Evolutionary conservation across 2,113 vertebrate genomes (phyloP).

Genomic region (Tragelaphus imberbis): DNA sequence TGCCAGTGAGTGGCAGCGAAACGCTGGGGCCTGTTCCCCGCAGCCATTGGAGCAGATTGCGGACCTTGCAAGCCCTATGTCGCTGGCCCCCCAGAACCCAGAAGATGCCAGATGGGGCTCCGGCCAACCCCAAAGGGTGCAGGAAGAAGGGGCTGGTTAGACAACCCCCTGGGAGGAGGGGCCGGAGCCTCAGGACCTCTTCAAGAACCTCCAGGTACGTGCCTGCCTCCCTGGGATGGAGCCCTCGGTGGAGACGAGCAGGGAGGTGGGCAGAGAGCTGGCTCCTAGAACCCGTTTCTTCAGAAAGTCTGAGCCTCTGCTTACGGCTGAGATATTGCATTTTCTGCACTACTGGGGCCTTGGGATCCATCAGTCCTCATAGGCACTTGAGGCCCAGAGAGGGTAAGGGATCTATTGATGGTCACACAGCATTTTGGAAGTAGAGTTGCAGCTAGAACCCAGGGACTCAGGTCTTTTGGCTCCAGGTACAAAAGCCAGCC

Average conservation of each 20-base stretch:
- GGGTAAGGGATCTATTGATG: neutral
- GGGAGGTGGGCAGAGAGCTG: neutral
- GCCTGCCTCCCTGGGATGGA: neutral
- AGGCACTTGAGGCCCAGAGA: neutral
- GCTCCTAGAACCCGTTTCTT: neutral
- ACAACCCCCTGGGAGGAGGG: slow-evolving; percentile 1
- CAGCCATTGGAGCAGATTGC: neutral
- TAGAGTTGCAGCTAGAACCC: neutral
- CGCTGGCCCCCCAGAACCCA: slow-evolving; percentile 19
- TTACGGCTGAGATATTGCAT: neutral
- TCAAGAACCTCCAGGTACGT: slow-evolving; percentile 58
- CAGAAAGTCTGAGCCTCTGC: neutral
- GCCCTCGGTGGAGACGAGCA: neutral
- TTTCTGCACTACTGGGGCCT: neutral
- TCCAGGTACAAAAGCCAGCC: neutral
- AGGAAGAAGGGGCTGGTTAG: slow-evolving; percentile 69
- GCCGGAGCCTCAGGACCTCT: neutral
- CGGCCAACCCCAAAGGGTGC: slow-evolving; percentile 65
- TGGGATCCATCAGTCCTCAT: neutral
- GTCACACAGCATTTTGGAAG: neutral
- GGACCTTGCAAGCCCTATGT: slow-evolving; percentile 32
- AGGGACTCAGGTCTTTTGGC: neutral
- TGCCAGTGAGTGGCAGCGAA: neutral
- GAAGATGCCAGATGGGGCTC: slow-evolving; percentile 56
- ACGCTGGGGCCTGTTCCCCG: slow-evolving; percentile 62